phyloP scores from a whole-genome alignment of 1,140 invertebrate species.

The Micrasema minimum region DNA sequence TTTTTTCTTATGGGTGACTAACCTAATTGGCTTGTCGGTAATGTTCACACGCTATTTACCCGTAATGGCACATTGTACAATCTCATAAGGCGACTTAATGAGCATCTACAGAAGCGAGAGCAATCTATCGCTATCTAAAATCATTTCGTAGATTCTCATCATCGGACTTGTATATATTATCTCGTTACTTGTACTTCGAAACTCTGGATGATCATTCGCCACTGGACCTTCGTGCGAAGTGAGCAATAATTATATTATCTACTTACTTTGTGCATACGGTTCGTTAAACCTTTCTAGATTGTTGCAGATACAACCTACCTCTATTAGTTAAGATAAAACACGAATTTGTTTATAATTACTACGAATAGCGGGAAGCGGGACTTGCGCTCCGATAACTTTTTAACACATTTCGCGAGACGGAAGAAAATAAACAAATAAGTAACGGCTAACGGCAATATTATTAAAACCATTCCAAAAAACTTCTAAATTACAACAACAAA shows the following conservation, averaged over 20 bases:
- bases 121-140: too few species aligned
- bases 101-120: background rate
- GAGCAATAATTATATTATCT: constrained; percentile 32
- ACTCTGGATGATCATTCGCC: constrained; percentile 11
- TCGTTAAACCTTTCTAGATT: constrained; percentile 29
- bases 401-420: background rate
- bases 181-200: constrained; percentile 18
- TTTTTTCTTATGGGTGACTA: background rate
- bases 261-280: constrained; percentile 15
- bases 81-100: background rate
- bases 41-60: constrained; percentile 5
- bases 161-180: background rate
- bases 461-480: too few species aligned
- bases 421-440: background rate
- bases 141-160: too few species aligned
- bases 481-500: too few species aligned
- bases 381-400: constrained; percentile 12
- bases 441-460: too few species aligned
- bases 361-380: background rate
- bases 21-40: background rate
- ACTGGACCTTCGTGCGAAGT: constrained; percentile 36
- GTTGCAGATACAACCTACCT: constrained; percentile 6
- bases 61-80: constrained; percentile 1
- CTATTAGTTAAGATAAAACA: constrained; percentile 10
- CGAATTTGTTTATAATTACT: constrained; percentile 12